Conservation (phyloP, 2,113 vertebrate species). For the Pampusana beccarii region DNA sequence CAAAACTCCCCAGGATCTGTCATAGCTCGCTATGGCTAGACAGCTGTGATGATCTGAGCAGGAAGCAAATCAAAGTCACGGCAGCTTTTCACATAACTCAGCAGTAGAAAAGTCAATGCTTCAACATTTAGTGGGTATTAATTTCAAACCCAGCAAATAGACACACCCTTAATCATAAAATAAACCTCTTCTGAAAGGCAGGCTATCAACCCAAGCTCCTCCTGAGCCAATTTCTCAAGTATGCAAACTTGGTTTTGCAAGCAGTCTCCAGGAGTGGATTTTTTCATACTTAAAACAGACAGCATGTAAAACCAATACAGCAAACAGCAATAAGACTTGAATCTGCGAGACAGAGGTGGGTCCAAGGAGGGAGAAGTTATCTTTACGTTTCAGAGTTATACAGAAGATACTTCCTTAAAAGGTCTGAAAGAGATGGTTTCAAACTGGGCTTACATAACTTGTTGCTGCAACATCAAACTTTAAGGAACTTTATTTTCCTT, state of each 20-base stretch:
- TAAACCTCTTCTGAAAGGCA: background rate
- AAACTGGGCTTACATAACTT: constrained; percentile 25
- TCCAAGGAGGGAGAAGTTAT: background rate
- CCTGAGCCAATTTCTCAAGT: constrained; percentile 10
- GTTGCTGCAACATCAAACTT: constrained; percentile 4
- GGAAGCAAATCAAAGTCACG: background rate
- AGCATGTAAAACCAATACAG: constrained; percentile 21
- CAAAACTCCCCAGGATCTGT: background rate
- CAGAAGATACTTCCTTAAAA: constrained; percentile 55
- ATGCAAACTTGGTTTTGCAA: constrained; percentile 36
- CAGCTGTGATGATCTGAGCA: background rate
- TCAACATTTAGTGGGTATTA: constrained; percentile 6
- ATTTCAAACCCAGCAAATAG: constrained; percentile 24
- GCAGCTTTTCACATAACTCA: background rate
- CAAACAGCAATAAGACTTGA: constrained; percentile 18
- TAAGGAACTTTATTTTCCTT: background rate
- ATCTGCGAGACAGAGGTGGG: background rate
- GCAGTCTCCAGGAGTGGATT: background rate
- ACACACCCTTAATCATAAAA: constrained; percentile 32
- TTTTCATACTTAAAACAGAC: background rate
- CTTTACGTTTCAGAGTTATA: constrained; percentile 14
- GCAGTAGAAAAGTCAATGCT: background rate
- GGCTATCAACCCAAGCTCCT: background rate
- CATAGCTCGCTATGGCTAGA: background rate
- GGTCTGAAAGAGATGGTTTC: constrained; percentile 8